phyloP scores from a whole-genome alignment of 2,113 vertebrate genomes.

The Regulus satrapa region DNA sequence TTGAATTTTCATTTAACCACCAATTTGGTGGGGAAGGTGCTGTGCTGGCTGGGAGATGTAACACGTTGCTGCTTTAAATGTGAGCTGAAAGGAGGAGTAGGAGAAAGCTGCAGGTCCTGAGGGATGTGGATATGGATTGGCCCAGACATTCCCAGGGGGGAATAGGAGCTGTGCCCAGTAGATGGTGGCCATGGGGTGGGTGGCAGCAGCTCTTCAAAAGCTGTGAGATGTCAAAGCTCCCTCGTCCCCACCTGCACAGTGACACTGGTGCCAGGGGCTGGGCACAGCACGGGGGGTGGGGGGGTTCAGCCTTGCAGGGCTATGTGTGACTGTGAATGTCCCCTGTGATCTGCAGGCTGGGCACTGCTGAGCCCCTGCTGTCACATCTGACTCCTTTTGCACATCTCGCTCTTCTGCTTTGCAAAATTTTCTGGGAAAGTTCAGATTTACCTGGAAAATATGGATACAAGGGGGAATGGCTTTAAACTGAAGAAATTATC shows the following conservation, averaged over 20 bases:
- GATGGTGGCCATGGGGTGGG: background rate
- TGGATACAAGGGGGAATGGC: too few species aligned
- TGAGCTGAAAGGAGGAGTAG: background rate
- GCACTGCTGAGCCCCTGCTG: background rate
- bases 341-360: background rate
- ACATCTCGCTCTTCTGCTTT: background rate
- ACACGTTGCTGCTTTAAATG: background rate
- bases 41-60: background rate
- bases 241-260: background rate
- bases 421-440: background rate
- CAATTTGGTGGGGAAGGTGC: background rate
- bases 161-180: background rate
- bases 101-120: background rate
- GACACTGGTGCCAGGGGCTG: background rate
- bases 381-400: background rate
- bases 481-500: background rate
- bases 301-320: background rate
- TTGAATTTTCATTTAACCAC: slow-evolving; percentile 25
- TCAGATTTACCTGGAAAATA: background rate
- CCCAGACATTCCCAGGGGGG: background rate
- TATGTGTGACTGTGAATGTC: accelerated
- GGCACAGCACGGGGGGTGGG: accelerated
- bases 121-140: accelerated
- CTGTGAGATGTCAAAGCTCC: background rate
- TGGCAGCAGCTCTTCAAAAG: background rate